phyloP scores from a whole-genome alignment of 2,113 vertebrate species.

The Pteropus alecto region DNA sequence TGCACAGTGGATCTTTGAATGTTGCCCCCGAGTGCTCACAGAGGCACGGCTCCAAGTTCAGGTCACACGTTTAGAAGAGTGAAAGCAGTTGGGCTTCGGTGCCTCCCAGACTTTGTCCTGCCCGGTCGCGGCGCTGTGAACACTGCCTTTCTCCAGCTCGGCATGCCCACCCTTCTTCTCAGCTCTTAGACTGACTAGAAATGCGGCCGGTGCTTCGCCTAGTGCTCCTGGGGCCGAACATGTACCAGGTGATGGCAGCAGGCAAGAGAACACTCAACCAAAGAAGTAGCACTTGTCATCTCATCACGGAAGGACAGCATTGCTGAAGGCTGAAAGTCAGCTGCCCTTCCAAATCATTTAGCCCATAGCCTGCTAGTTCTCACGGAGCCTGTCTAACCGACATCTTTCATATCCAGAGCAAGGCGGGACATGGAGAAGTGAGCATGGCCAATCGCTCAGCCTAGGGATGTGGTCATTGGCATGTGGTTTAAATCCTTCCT shows the following conservation, averaged over 20 bases:
- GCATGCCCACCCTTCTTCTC: neutral
- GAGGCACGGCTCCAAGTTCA: neutral
- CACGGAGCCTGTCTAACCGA: neutral
- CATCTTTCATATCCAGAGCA: neutral
- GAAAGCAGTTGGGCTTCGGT: neutral
- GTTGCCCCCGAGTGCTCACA: neutral
- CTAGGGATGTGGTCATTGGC: neutral
- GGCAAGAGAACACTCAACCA: neutral
- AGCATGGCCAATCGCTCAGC: neutral
- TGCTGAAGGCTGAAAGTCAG: neutral
- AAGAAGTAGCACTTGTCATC: fast-evolving
- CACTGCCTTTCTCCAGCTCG: neutral
- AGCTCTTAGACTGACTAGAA: too few relatives aligned
- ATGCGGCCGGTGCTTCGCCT: neutral
- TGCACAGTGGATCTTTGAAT: constrained; percentile 47
- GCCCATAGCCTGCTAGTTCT: too few relatives aligned
- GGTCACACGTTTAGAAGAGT: constrained; percentile 15
- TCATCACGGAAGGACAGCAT: neutral
- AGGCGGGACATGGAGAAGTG: neutral
- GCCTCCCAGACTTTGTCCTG: neutral
- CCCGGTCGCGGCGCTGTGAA: neutral
- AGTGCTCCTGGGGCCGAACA: fast-evolving
- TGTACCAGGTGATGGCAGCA: too few relatives aligned
- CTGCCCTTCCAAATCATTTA: neutral
- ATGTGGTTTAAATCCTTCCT: neutral